phyloP scores from a whole-genome alignment of 2,113 vertebrate genomes.

The Lophochroa leadbeateri region DNA sequence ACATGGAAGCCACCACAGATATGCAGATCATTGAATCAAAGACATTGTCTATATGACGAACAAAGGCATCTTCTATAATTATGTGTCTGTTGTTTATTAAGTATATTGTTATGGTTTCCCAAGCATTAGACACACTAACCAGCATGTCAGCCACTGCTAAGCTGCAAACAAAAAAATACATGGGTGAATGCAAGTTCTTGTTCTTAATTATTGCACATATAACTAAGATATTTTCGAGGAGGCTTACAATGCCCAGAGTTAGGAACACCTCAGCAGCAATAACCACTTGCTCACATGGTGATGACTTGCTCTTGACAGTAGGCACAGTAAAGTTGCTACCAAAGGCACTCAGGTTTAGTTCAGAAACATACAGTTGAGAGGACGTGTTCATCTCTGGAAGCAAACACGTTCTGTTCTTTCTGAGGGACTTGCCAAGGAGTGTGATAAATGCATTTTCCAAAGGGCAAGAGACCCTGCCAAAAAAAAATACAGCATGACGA shows the following conservation, averaged over 20 bases:
- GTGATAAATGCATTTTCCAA: slow-evolving; percentile 38
- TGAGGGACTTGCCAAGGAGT: slow-evolving; percentile 22
- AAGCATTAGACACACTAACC: slow-evolving; percentile 92
- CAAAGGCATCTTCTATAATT: slow-evolving; percentile 86
- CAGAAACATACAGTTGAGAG: slow-evolving; percentile 39
- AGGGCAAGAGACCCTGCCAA: slow-evolving; percentile 2
- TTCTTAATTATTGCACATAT: slow-evolving; percentile 91
- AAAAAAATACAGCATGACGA: background rate
- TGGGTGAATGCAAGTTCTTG: slow-evolving; percentile 94
- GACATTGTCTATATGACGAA: slow-evolving; percentile 91
- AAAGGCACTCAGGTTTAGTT: slow-evolving; percentile 66
- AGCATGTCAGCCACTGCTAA: slow-evolving; percentile 95
- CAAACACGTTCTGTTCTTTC: slow-evolving; percentile 30
- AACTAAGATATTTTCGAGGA: slow-evolving; percentile 94
- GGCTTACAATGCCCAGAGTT: slow-evolving; percentile 89
- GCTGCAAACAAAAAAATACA: slow-evolving; percentile 97
- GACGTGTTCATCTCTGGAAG: slow-evolving; percentile 72
- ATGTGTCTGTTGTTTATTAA: slow-evolving; percentile 88
- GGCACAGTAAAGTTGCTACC: slow-evolving; percentile 57
- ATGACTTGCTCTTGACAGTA: slow-evolving; percentile 54
- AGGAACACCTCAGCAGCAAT: slow-evolving; percentile 87
- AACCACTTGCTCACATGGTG: slow-evolving; percentile 83
- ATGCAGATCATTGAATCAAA: slow-evolving; percentile 98
- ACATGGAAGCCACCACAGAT: slow-evolving; percentile 96
- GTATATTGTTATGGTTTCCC: slow-evolving; percentile 94